Evolutionary conservation across 2,113 vertebrate genomes (phyloP).

Genomic region (Sigmodon hispidus): DNA sequence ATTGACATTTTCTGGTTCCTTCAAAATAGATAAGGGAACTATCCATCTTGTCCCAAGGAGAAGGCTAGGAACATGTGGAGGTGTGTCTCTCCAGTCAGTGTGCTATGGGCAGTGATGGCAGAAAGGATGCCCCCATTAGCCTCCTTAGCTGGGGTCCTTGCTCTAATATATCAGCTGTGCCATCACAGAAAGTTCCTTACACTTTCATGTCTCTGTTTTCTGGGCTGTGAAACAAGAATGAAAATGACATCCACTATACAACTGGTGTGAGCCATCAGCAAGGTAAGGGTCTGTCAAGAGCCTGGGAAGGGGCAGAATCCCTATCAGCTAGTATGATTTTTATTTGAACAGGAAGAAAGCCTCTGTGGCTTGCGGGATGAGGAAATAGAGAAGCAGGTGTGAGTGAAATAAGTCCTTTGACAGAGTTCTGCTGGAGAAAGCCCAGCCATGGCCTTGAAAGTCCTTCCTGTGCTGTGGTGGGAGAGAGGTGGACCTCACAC

Average conservation of each 20-base stretch:
- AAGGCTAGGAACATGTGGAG: background rate
- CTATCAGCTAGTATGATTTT: background rate
- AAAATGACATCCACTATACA: background rate
- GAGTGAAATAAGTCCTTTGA: background rate
- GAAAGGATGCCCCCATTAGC: fast-evolving
- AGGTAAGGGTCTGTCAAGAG: background rate
- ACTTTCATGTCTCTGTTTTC: background rate
- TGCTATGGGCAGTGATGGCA: fast-evolving
- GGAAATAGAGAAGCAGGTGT: background rate
- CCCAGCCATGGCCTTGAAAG: background rate
- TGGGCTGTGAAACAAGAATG: background rate
- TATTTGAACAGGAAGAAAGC: background rate
- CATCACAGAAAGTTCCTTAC: background rate
- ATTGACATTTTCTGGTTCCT: background rate
- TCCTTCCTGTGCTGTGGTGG: too few relatives aligned
- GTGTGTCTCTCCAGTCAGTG: background rate
- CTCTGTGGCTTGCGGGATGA: background rate
- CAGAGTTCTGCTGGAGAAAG: background rate
- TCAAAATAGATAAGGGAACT: background rate
- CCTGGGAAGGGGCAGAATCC: background rate
- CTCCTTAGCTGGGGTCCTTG: background rate
- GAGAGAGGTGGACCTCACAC: background rate
- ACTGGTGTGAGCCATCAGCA: background rate
- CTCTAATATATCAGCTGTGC: background rate
- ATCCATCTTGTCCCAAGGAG: too few relatives aligned